These are phyloP conservation scores for Mormyrus lacerda DNA, from an alignment of 2,113 vertebrate genomes.

Conservation along the genomic window DNA sequence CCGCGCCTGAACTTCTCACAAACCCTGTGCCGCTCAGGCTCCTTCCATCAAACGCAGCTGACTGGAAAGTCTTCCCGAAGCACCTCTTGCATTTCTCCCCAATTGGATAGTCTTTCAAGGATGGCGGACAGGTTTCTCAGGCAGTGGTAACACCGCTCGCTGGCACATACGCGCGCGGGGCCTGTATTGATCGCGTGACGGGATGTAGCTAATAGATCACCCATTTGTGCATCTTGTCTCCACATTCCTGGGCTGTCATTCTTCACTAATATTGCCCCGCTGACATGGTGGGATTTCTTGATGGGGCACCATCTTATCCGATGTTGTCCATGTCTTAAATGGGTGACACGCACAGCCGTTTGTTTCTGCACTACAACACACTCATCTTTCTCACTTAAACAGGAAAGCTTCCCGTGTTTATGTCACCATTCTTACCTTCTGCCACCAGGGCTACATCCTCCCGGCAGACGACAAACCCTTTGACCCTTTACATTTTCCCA, in stretches of 20 bases:
- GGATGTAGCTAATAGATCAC: conserved; percentile 32
- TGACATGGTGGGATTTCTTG: not conserved
- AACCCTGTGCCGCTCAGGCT: not conserved
- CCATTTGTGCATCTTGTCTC: conserved; percentile 34
- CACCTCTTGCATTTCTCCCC: not conserved
- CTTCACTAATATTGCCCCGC: not conserved
- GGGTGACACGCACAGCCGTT: conserved; percentile 1
- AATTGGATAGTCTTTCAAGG: conserved; percentile 11
- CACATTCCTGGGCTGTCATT: conserved; percentile 18
- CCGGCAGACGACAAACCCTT: not conserved
- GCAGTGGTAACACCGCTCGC: conserved; percentile 27
- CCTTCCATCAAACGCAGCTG: not conserved
- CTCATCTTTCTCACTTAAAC: conserved; percentile 4
- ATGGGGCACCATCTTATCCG: not conserved
- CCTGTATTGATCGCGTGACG: conserved; percentile 39
- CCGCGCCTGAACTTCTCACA: not conserved
- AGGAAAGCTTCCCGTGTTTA: too few relatives aligned
- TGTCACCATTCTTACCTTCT: not conserved
- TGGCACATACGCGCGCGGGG: not conserved
- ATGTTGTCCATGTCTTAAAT: not conserved
- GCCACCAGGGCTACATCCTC: not conserved
- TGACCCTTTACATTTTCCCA: not conserved
- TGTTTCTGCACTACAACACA: not conserved
- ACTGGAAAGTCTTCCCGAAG: not conserved
- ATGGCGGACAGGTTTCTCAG: not conserved